Percentiles rank a stretch among this genome's conserved stretches.
Conservation (phyloP, 2,888 invertebrate species). For the Theodoxus fluviatilis region DNA sequence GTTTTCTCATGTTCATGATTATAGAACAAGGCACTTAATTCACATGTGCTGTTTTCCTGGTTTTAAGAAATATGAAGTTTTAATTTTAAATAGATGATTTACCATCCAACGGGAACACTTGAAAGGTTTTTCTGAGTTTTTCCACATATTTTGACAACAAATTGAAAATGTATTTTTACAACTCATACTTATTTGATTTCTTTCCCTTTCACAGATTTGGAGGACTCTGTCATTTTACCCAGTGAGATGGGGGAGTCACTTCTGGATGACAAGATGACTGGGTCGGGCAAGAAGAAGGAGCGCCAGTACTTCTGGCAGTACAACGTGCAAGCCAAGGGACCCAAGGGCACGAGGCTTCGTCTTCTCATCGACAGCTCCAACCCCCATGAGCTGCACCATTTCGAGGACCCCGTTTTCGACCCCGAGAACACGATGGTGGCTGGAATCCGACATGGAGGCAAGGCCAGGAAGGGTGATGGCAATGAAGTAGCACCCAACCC, state of each 20-base stretch:
- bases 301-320: conserved; percentile 92
- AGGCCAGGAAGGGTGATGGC: conserved; percentile 95
- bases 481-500: conserved; percentile 97
- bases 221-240: conserved; percentile 17
- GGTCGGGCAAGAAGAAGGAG: conserved; percentile 41
- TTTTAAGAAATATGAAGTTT: background rate
- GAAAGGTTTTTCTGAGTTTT: background rate
- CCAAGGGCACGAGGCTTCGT: conserved; percentile 83
- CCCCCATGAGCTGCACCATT: conserved; percentile 87
- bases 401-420: conserved; percentile 96
- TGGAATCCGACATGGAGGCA: conserved; percentile 56
- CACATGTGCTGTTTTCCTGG: too few relatives aligned
- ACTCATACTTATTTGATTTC: background rate
- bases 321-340: conserved; percentile 97
- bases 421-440: conserved; percentile 67
- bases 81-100: background rate
- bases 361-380: conserved; percentile 76
- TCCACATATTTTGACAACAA: background rate
- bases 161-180: conserved; percentile 13
- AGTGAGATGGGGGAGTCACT: conserved; percentile 24
- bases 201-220: too few relatives aligned
- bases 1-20: too few relatives aligned
- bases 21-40: too few relatives aligned
- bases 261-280: conserved; percentile 31
- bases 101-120: background rate